Evolutionary conservation across 2,888 invertebrate species (phyloP), one percentile per base, ranked within the genome.

Genomic region (Mythimna impura): DNA sequence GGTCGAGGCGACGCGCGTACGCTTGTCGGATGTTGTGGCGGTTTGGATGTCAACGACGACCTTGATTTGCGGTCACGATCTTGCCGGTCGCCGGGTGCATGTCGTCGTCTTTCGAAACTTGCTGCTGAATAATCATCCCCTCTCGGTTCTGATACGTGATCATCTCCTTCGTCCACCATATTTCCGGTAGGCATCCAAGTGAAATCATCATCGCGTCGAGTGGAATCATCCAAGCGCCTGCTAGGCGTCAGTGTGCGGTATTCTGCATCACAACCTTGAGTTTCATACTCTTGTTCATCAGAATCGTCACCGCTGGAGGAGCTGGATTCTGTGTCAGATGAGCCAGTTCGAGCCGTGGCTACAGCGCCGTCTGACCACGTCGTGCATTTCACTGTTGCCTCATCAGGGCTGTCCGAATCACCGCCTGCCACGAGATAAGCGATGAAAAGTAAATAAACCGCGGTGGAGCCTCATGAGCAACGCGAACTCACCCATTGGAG

Each of bases 61-160:
- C 97, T 95, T 68, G 97, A 96, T 91, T 97, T 97, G 68, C 97
- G 97, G 88, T 97, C 97, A 57, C 97, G 94, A 82, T 97, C 97
- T 77, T 96, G 96, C 55, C 97, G 95, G 83, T 96, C 96, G 50
- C 95, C 92, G 58, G 95, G 90, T 57, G 93, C 89, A 62, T 97
- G 95, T 62, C 97, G 93, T 73, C 97, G 94, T 78, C 97, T 96
- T 85, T 97, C 96, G 83, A 97, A 94, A 82, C 97, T 97, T 25
- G 95, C 94, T 64, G 94, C 91, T 6, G 93, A 89, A 86, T 93
- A 94, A 73, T 94, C 93, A 58, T 95, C 95, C 58, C 89, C 86
- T 74, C 92, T 92, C 43, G 90, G 82, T 54, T 93, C 93, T 87
- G 91, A 87, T 43, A 87, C 84, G 47, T 89, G 89, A 74, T 94